Conservation (phyloP, 2,797 vertebrate genomes). For the Propithecus perrieri region DNA sequence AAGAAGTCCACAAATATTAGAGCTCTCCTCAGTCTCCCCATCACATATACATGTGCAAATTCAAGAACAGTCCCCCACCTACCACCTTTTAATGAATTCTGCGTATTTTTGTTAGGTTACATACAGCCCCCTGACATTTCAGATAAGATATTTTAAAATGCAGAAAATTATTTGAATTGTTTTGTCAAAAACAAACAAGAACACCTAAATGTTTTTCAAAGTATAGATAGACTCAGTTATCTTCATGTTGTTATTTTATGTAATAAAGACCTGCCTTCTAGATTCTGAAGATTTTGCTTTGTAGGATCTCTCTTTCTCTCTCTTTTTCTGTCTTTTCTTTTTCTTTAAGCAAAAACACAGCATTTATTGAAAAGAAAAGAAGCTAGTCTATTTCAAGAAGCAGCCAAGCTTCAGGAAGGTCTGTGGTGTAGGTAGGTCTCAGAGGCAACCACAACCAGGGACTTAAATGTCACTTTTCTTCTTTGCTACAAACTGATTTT, state of each 20-base stretch:
- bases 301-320: neutral
- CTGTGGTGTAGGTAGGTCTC: neutral
- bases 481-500: neutral
- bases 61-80: neutral
- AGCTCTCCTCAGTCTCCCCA: neutral
- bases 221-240: rapidly evolving
- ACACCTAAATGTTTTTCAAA: neutral
- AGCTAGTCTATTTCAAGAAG: neutral
- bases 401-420: neutral
- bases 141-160: neutral
- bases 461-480: neutral
- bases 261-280: neutral
- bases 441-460: neutral
- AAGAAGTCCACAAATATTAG: slow-evolving; percentile 14
- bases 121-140: neutral
- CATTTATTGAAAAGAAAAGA: neutral
- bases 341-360: neutral
- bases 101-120: neutral
- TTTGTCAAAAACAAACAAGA: neutral
- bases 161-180: neutral
- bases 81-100: neutral
- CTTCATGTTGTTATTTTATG: neutral
- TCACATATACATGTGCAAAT: neutral
- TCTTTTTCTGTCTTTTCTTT: neutral
- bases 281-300: neutral